Evolutionary conservation across 2,113 vertebrate species (phyloP), one percentile per base, ranked within the genome.

Genomic region (Oncorhynchus clarkii): DNA sequence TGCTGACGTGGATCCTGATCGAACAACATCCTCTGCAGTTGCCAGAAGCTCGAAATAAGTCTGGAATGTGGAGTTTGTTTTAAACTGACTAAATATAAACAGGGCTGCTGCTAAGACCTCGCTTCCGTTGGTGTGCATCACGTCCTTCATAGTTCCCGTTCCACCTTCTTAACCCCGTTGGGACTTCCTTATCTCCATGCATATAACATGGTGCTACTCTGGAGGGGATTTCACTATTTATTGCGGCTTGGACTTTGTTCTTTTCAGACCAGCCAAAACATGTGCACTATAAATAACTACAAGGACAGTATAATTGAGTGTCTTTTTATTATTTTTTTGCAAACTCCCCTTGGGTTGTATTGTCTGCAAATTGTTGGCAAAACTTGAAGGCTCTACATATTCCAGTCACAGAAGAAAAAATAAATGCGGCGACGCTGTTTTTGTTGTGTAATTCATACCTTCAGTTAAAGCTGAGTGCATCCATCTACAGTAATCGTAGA

Each of bases 31-130:
- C 80, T 75, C 76, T 68, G 34, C 70, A 13, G 45, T 69, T 27
- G 45, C 1, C n/a, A 69, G 26, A 74, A 26, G 51, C 71, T 79
- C 64, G 31, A 79, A 87, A 84, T 73, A 73, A 77, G 22, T 1
- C n/a, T 39, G 76, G 78, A 88, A 87, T 80, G 73, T 67, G 62
- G 67, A 66, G 72, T 88, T 88, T 85, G 82, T 91, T 91, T 91
- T 89, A 89, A 90, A 78, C 57, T 51, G 59, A 74, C 77, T 89
- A 84, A 88, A 87, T 86, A 82, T 89, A 90, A 90, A 86, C 78
- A 75, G 54, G 62, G 34, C 67, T 70, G 70, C 20, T 4, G 64
- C 67, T 78, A 31, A 80, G 74, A 48, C 73, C 75, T 74, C 57
- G 70, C 79, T 77, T 82, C 39, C 65, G 65, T 5, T 54, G 51